A percentile compares a stretch with the other conserved stretches of the same genome.
Conservation (phyloP, 2,797 vertebrate genomes). For the Lateolabrax maculatus region DNA sequence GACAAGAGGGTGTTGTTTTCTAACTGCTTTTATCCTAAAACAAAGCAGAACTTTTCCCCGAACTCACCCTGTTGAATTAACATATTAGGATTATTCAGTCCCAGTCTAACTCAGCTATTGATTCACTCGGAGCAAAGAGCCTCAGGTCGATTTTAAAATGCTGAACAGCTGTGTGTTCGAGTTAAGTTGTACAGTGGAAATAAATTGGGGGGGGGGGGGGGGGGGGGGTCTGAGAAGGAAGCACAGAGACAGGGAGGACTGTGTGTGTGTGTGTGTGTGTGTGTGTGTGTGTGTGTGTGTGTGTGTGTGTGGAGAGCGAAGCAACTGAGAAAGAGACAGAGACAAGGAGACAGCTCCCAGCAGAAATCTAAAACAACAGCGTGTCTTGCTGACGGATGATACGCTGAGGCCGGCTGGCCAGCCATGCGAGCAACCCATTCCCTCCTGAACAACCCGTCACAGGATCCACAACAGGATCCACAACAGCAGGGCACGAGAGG, state of each 20-base stretch:
- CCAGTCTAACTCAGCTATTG: constrained; percentile 52
- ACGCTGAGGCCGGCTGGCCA: constrained; percentile 76
- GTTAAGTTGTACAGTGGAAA: constrained; percentile 70
- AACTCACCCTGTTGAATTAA: constrained; percentile 51
- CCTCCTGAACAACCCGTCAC: constrained; percentile 77
- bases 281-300: constrained; percentile 22
- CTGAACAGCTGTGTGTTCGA: constrained; percentile 63
- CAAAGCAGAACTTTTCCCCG: constrained; percentile 41
- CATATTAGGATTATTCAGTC: constrained; percentile 65
- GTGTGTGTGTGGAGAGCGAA: constrained; percentile 20
- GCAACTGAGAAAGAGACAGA: constrained; percentile 69
- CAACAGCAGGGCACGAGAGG: constrained; percentile 58
- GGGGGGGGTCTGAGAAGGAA: constrained; percentile 11
- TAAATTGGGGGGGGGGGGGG: constrained; percentile 22
- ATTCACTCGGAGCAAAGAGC: constrained; percentile 53
- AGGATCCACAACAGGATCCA: constrained; percentile 67
- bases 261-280: constrained; percentile 21
- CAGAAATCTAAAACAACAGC: constrained; percentile 86
- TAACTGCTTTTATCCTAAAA: constrained; percentile 32
- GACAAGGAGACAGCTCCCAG: constrained; percentile 82
- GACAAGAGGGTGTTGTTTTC: constrained; percentile 1
- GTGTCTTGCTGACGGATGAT: constrained; percentile 85
- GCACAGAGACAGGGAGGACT: constrained; percentile 11
- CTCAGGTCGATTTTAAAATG: constrained; percentile 64
- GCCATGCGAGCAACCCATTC: constrained; percentile 81